These are phyloP conservation scores for Calephelis perditalis DNA, from an alignment of 2,888 invertebrate genomes.

Conservation along the genomic window DNA sequence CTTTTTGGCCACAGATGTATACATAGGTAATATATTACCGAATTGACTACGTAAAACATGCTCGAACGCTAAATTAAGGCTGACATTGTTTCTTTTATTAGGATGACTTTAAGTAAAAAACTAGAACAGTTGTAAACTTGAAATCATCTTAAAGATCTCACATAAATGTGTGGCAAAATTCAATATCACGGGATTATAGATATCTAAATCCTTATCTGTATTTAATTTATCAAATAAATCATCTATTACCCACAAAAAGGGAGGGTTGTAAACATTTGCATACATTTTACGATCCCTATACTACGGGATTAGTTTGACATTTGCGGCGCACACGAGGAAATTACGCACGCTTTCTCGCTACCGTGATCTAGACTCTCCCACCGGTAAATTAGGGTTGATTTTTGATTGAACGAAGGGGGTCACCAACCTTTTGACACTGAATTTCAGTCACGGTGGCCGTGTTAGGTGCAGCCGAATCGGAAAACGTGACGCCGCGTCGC, in stretches of 20 bases:
- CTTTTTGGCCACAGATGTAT: too few species aligned
- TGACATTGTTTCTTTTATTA: too few species aligned
- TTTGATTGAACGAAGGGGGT: slow-evolving; percentile 50
- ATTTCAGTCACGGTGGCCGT: slow-evolving; percentile 65
- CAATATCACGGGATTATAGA: too few species aligned
- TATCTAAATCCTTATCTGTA: too few species aligned
- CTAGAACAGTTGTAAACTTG: too few species aligned
- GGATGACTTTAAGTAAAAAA: too few species aligned
- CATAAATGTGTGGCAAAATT: too few species aligned
- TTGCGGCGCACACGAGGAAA: slow-evolving; percentile 52
- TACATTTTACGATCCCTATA: slow-evolving; percentile 14
- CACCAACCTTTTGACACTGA: slow-evolving; percentile 77
- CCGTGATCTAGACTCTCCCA: slow-evolving; percentile 35
- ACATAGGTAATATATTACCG: too few species aligned
- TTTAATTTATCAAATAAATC: too few species aligned
- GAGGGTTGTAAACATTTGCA: slow-evolving; percentile 7
- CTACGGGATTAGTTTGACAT: slow-evolving; percentile 42
- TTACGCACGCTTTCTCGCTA: slow-evolving; percentile 37
- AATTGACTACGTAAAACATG: too few species aligned
- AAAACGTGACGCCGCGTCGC: slow-evolving; percentile 72
- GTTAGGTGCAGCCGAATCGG: slow-evolving; percentile 69
- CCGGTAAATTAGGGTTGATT: slow-evolving; percentile 44
- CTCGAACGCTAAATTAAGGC: too few species aligned
- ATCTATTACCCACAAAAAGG: not conserved
- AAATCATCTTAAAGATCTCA: too few species aligned